phyloP scores from a whole-genome alignment of 2,797 vertebrate species.

The Pipistrellus kuhlii region DNA sequence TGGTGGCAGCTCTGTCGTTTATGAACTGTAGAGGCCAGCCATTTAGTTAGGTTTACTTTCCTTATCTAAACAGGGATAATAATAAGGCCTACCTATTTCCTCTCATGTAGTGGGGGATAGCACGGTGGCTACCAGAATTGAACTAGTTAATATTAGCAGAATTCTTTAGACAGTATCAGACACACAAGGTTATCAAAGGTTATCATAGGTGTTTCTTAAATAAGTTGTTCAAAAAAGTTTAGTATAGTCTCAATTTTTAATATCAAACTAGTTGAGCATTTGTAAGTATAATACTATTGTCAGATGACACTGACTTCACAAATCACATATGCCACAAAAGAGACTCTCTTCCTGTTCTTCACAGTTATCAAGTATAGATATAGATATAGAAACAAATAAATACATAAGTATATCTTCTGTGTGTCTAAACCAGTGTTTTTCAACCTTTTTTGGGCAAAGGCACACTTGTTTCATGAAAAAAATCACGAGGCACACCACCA shows the following conservation, averaged over 20 bases:
- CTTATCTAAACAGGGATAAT: neutral
- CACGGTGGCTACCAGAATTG: neutral
- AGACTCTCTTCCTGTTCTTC: neutral
- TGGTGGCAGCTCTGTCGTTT: neutral
- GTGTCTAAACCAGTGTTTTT: neutral
- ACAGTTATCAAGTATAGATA: neutral
- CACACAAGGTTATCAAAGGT: neutral
- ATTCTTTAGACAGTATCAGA: neutral
- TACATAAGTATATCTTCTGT: neutral
- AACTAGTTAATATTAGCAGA: neutral
- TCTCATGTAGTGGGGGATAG: neutral
- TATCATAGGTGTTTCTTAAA: neutral
- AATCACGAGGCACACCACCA: too few species aligned
- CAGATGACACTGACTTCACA: neutral
- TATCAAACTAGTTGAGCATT: neutral
- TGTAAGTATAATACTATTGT: conserved; percentile 1
- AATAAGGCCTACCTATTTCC: neutral
- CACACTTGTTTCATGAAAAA: too few species aligned
- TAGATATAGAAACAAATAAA: neutral
- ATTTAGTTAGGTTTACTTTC: neutral
- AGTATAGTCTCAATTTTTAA: conserved; percentile 4
- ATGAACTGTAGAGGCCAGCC: neutral
- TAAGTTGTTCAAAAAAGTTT: conserved; percentile 7
- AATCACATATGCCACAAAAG: neutral
- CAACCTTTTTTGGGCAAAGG: too few species aligned